Conservation (phyloP, 2,888 invertebrate genomes). For the Stratiomys singularior region DNA sequence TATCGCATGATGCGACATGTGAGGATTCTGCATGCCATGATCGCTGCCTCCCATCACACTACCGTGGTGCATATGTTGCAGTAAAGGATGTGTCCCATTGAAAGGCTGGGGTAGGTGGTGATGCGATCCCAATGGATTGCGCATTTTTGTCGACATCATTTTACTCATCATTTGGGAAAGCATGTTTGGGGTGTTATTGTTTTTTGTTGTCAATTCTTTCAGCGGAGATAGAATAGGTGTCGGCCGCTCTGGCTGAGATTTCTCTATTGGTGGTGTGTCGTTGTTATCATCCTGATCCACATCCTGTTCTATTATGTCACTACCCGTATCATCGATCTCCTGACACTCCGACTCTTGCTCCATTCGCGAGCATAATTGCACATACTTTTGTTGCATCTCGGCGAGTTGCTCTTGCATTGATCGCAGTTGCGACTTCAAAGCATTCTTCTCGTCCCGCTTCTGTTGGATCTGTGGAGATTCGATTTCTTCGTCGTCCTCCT, state of each 20-base stretch:
- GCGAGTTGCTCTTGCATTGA: slow-evolving; percentile 90
- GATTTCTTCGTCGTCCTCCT: slow-evolving; percentile 81
- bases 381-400: slow-evolving; percentile 91
- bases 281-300: slow-evolving; percentile 65
- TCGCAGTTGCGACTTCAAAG: slow-evolving; percentile 84
- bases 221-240: slow-evolving; percentile 57
- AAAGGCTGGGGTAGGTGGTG: slow-evolving; percentile 71
- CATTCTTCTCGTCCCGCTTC: slow-evolving; percentile 87
- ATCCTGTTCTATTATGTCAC: slow-evolving; percentile 73
- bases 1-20: slow-evolving; percentile 71
- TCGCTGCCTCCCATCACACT: slow-evolving; percentile 58
- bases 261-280: slow-evolving; percentile 56
- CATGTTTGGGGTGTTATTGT: slow-evolving; percentile 68
- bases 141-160: slow-evolving; percentile 74
- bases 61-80: slow-evolving; percentile 68
- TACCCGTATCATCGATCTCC: slow-evolving; percentile 78
- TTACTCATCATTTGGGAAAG: slow-evolving; percentile 74
- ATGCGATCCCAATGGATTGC: slow-evolving; percentile 66
- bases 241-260: slow-evolving; percentile 60
- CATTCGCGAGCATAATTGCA: slow-evolving; percentile 86
- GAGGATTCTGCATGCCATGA: slow-evolving; percentile 57
- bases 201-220: slow-evolving; percentile 56
- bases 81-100: slow-evolving; percentile 69
- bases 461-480: slow-evolving; percentile 82
- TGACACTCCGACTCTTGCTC: slow-evolving; percentile 81